Conservation (phyloP, 1,140 invertebrate genomes). For the Sitophilus oryzae region DNA sequence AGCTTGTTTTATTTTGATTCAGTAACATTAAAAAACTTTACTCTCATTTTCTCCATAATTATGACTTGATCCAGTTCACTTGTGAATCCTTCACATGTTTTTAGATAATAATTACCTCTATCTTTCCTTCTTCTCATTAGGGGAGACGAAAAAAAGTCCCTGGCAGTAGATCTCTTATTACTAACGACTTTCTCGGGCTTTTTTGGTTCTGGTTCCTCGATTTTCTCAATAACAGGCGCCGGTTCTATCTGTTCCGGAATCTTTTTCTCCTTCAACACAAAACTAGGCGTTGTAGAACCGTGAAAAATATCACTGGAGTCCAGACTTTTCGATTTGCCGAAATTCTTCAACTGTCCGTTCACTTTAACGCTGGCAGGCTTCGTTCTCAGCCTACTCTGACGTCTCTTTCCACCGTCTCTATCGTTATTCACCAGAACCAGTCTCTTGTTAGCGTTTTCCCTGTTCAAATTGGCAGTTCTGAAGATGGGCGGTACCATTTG, state of each 20-base stretch:
- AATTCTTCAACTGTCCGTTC: slow-evolving; percentile 60
- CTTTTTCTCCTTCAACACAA: slow-evolving; percentile 16
- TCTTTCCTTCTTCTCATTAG: slow-evolving; percentile 40
- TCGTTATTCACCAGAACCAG: slow-evolving; percentile 53
- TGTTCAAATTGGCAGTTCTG: slow-evolving; percentile 56
- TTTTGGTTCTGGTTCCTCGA: slow-evolving; percentile 9
- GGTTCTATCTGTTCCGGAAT: slow-evolving; percentile 19
- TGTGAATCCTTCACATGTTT: slow-evolving; percentile 22
- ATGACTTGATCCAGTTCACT: no score
- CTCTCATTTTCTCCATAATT: no score
- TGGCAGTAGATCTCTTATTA: slow-evolving; percentile 37
- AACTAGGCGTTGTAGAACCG: slow-evolving; percentile 12
- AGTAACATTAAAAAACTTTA: no score
- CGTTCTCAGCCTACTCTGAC: slow-evolving; percentile 34
- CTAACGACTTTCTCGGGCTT: slow-evolving; percentile 37
- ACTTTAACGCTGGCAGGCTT: slow-evolving; percentile 32
- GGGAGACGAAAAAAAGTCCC: slow-evolving; percentile 44
- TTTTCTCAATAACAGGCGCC: neutral
- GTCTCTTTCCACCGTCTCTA: slow-evolving; percentile 51
- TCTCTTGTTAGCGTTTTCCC: slow-evolving; percentile 57
- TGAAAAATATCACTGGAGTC: slow-evolving; percentile 71
- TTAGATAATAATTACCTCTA: slow-evolving; percentile 30
- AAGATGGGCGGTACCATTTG: slow-evolving; percentile 66
- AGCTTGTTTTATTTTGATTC: no score
- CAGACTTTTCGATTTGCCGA: slow-evolving; percentile 75